Conservation (phyloP, 2,888 invertebrate species). For the Lepidocyrtoides sp. region DNA sequence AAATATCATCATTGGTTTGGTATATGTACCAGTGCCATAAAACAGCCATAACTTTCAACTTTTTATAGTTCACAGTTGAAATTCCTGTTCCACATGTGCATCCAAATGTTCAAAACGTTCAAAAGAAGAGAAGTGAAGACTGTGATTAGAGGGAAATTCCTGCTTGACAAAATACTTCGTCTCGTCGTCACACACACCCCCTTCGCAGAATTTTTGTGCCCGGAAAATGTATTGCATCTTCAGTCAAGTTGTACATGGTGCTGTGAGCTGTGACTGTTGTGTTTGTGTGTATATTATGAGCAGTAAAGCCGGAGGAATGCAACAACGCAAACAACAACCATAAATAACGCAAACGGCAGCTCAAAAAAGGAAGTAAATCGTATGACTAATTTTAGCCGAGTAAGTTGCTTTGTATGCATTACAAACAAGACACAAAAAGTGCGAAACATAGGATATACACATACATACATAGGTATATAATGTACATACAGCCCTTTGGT, state of each 20-base stretch:
- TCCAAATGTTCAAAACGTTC: constrained; percentile 10
- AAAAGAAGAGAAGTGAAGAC: not conserved
- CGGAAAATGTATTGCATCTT: constrained; percentile 35
- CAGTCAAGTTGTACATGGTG: not conserved
- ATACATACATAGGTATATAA: too few species aligned
- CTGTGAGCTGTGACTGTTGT: not conserved
- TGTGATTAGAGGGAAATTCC: constrained; percentile 44
- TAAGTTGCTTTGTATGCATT: too few species aligned
- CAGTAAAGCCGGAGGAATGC: constrained; percentile 21
- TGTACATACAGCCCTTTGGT: too few species aligned
- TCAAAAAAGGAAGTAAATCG: constrained; percentile 51
- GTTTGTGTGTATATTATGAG: not conserved
- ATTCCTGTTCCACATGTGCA: constrained; percentile 39
- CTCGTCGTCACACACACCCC: too few species aligned
- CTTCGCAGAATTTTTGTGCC: constrained; percentile 47
- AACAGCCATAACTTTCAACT: not conserved
- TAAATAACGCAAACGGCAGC: constrained; percentile 51
- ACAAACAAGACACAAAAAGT: not conserved
- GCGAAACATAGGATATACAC: not conserved
- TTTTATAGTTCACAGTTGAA: constrained; percentile 7
- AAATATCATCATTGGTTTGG: not conserved
- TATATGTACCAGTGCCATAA: not conserved
- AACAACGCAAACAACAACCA: constrained; percentile 53
- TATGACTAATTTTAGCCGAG: constrained; percentile 50
- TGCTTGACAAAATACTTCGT: constrained; percentile 46